Evolutionary conservation across 2,888 invertebrate species (phyloP).

Genomic region (Papilio gigon): DNA sequence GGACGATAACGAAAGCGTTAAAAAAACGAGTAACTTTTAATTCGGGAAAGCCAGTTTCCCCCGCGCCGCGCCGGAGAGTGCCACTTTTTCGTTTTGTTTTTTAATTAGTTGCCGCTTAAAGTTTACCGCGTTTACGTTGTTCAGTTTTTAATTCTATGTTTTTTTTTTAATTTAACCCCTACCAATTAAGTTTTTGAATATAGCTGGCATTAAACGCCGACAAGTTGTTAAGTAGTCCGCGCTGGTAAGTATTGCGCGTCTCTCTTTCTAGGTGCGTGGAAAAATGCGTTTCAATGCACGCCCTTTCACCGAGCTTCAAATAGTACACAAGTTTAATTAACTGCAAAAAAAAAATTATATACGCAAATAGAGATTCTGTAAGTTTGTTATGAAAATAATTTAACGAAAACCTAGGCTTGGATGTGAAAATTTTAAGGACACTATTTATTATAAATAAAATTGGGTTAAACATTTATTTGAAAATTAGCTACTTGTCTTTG

Average conservation of each 20-base stretch:
- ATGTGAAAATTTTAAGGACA: background rate
- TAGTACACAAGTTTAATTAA: conserved; percentile 22
- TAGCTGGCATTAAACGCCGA: conserved; percentile 50
- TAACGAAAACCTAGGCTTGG: background rate
- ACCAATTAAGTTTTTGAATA: conserved; percentile 52
- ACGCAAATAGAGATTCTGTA: background rate
- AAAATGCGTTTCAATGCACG: conserved; percentile 41
- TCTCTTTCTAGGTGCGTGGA: conserved; percentile 37
- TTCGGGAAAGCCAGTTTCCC: conserved; percentile 69
- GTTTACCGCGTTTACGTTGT: conserved; percentile 66
- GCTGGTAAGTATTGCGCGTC: conserved; percentile 43
- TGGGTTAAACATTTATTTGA: background rate
- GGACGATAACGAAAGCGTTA: conserved; percentile 72
- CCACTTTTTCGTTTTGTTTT: conserved; percentile 70
- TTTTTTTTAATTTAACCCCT: conserved; percentile 55
- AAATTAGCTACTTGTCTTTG: no score
- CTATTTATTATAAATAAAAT: background rate
- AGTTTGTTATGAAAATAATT: background rate
- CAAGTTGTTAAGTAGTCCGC: conserved; percentile 46
- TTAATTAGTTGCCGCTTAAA: conserved; percentile 77
- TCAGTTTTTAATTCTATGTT: conserved; percentile 57
- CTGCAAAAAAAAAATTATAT: conserved; percentile 12
- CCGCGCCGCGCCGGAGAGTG: conserved; percentile 61
- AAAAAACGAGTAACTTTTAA: conserved; percentile 64
- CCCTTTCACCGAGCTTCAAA: conserved; percentile 11